Conservation (phyloP, 2,797 vertebrate genomes). For the Chelon auratus region DNA sequence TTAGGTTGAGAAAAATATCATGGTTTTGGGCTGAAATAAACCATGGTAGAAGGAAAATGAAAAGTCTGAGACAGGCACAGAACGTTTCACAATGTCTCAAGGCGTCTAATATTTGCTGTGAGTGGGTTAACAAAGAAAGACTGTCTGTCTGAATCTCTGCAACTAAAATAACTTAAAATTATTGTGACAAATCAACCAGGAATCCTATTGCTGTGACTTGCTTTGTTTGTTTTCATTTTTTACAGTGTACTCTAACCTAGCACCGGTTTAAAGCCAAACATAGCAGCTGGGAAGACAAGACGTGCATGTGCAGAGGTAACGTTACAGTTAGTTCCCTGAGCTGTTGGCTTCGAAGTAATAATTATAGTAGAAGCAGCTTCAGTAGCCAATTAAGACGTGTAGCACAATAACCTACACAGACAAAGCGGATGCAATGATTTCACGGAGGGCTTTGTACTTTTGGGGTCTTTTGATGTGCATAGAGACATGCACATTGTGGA, state of each 20-base stretch:
- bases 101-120: too few species aligned
- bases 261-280: not conserved
- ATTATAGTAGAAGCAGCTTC: constrained; percentile 13
- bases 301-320: constrained; percentile 13
- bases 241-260: not conserved
- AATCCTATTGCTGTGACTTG: not conserved
- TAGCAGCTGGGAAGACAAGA: constrained; percentile 20
- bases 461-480: constrained; percentile 38
- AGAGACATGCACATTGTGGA: constrained; percentile 5
- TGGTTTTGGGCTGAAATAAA: too few species aligned
- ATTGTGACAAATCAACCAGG: too few species aligned
- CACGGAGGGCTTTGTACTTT: not conserved
- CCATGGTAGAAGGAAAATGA: too few species aligned
- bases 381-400: constrained; percentile 18
- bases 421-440: not conserved
- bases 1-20: too few species aligned
- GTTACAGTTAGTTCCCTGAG: not conserved
- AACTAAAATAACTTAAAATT: too few species aligned
- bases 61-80: too few species aligned
- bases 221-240: not conserved
- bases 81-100: too few species aligned
- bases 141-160: too few species aligned
- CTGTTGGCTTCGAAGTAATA: too few species aligned
- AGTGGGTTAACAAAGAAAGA: too few species aligned
- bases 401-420: constrained; percentile 17